Evolutionary conservation across 1,140 invertebrate species (phyloP), one percentile per base, ranked within the genome.

Genomic region (Phymorhynchus buccinoides): DNA sequence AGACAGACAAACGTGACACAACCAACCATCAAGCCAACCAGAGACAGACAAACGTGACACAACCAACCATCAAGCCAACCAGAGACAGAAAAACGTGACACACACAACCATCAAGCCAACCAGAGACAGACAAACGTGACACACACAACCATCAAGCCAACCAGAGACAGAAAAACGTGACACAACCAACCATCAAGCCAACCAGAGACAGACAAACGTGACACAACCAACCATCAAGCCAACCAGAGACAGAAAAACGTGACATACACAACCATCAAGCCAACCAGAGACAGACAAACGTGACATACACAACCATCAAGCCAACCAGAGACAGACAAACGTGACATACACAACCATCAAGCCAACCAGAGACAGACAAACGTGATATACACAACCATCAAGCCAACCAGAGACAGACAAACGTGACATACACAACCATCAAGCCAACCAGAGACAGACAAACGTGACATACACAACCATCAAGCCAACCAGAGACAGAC

Each of bases 91-190:
- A 77, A 18, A 77, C 73, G 35, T n/a, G 14, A 62, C 56, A 3
- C 12, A 62, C 56, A 22, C 12, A 62, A 16, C 22, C 12, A 62
- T n/a, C n/a, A n/a, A n/a, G n/a, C n/a, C n/a, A n/a, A n/a, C n/a
- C n/a, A 62, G 18, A 62, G 56, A 62, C 56, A 22, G 56, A 77
- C 73, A 77, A 18, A 77, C 73, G 35, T n/a, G 14, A 62, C 56
- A 3, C 12, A 62, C 56, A 22, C 12, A 62, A 16, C 22, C 12
- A 62, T n/a, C n/a, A n/a, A n/a, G n/a, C n/a, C n/a, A n/a, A n/a
- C n/a, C n/a, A 62, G 18, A 62, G 56, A 62, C 56, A 22, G 56
- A 77, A 27, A 77, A 18, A 77, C 73, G 35, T n/a, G 14, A 62
- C 56, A 3, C 12, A 62, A 16, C 4, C 12, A 62, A 16, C 22